A percentile compares a stretch with the other conserved stretches of the same genome.
phyloP scores from a whole-genome alignment of 2,888 invertebrate species.

The Imbricaverruca yamaguchii region DNA sequence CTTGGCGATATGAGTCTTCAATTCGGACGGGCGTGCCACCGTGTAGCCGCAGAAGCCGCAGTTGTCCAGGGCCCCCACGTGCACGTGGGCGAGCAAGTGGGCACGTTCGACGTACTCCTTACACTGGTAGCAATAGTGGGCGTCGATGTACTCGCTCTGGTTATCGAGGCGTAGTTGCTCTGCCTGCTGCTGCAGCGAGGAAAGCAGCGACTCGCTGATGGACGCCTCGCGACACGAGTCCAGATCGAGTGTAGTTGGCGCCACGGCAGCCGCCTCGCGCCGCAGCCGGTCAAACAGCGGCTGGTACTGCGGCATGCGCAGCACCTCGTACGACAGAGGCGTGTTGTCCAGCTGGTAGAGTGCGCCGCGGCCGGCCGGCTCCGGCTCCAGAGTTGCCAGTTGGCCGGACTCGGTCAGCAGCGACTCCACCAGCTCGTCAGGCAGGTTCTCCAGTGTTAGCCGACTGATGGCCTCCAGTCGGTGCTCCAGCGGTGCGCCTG shows the following conservation, averaged over 20 bases:
- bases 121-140: conserved; percentile 2
- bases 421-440: not conserved
- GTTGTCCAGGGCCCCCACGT: not conserved
- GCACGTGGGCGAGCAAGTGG: not conserved
- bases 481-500: not conserved
- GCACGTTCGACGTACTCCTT: not conserved
- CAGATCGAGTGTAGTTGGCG: not conserved
- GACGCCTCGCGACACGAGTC: not conserved
- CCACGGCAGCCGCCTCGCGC: not conserved
- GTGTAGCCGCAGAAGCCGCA: not conserved
- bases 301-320: conserved; percentile 16
- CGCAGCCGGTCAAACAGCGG: conserved; percentile 20
- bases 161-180: conserved; percentile 11
- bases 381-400: not conserved
- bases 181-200: conserved; percentile 5
- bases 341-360: conserved; percentile 17
- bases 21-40: not conserved
- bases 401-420: not conserved
- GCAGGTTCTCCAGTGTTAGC: conserved; percentile 1
- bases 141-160: not conserved
- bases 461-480: conserved; percentile 11
- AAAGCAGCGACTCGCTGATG: not conserved
- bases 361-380: conserved; percentile 3
- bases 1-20: not conserved
- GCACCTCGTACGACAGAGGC: conserved; percentile 9